Evolutionary conservation across 1,140 invertebrate species (phyloP), one percentile per base, ranked within the genome.

Genomic region (Octopus bimaculoides): DNA sequence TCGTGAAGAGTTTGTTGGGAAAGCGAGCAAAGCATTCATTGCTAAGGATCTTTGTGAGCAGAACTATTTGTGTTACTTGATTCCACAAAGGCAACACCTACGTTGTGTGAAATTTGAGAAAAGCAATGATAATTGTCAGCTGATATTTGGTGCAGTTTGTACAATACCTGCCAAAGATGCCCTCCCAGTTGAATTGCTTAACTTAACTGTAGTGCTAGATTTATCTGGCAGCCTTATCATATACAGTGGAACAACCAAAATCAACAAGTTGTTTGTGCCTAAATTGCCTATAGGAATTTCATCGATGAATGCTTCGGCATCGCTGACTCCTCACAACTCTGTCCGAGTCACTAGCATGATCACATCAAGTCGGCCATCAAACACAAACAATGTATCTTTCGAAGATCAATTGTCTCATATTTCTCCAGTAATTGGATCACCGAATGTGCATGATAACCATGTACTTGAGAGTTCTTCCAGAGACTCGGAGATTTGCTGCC

Each of bases 201-300:
- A 95, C 81, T 94, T 97, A 93, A 93, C 96, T 71, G 93, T 95
- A 0, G 91, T 95, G 52, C 92, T 97, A 54, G 96, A 97, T 90
- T 91, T 93, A 52, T 92, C 91, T 75, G 94, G 94, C 12, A 93
- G 93, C 82, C 92, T 97, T n/a, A 92, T 94, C n/a, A 89, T 98
- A 17, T 97, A 97, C 88, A 96, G 95, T 5, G 96, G 96, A 17
- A 41, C 54, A 66, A 53, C 75, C 69, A 91, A 94, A 82, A 93
- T 97, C 53, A 95, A 95, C n/a, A 96, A 96, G 89, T 92, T 97
- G 41, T 94, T 96, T 86, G 93, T 96, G 75, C 93, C 94, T 4
- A 93, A 94, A 26, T 92, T 95, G 20, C 89, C 95, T 91, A 79
- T 90, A 93, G 71, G 92, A 91, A 53, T 92, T 92, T 80, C 83